Evolutionary conservation across 2,888 invertebrate genomes (phyloP).

Genomic region (Nebria salina): DNA sequence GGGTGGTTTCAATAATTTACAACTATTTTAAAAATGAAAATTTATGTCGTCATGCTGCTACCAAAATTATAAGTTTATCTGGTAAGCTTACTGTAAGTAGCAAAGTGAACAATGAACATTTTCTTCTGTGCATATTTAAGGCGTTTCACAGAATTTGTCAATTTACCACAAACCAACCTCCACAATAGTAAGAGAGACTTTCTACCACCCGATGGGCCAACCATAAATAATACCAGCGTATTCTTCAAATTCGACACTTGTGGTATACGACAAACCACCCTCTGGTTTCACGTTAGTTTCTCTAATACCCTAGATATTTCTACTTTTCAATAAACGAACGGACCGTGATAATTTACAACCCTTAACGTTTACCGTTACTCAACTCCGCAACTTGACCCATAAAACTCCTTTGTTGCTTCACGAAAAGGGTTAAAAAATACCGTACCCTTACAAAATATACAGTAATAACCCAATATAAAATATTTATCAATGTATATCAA

Average conservation of each 20-base stretch:
- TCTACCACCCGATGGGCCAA: slow-evolving; percentile 49
- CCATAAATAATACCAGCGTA: slow-evolving; percentile 50
- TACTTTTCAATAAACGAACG: slow-evolving; percentile 11
- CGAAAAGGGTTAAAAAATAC: slow-evolving; percentile 3
- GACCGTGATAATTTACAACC: background rate
- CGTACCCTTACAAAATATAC: background rate
- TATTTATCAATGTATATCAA: background rate
- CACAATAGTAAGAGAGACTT: slow-evolving; percentile 45
- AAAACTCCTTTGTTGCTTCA: background rate
- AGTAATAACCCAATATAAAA: background rate
- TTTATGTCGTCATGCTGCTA: background rate
- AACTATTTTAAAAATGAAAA: background rate
- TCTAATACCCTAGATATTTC: slow-evolving; percentile 36
- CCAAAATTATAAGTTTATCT: background rate
- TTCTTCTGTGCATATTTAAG: slow-evolving; percentile 24
- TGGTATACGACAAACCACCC: slow-evolving; percentile 55
- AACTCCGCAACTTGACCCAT: background rate
- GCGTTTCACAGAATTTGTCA: slow-evolving; percentile 30
- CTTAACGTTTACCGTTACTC: slow-evolving; percentile 23
- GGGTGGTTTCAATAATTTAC: background rate
- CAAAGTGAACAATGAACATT: slow-evolving; percentile 17
- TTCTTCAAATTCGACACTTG: slow-evolving; percentile 48
- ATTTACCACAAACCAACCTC: slow-evolving; percentile 19
- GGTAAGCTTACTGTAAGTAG: background rate
- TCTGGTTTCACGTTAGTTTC: slow-evolving; percentile 47